phyloP scores from a whole-genome alignment of 2,113 vertebrate species.

The Calyptommatus sinebrachiatus region DNA sequence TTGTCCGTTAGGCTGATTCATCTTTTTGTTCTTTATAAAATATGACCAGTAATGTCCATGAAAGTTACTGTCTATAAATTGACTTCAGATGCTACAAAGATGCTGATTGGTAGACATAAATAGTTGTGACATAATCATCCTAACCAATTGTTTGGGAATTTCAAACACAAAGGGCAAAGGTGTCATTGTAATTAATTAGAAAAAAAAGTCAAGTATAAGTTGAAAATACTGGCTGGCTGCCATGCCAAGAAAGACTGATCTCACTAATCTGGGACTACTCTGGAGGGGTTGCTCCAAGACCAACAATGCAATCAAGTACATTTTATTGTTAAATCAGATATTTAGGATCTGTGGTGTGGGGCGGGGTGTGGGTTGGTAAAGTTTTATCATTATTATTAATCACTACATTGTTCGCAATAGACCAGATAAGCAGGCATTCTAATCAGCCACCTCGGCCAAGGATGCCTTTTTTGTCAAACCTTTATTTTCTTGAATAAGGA shows the following conservation, averaged over 20 bases:
- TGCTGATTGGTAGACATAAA: neutral
- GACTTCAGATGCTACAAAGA: neutral
- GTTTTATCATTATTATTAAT: neutral
- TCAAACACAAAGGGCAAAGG: neutral
- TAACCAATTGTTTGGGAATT: neutral
- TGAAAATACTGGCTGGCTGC: neutral
- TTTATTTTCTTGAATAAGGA: no score
- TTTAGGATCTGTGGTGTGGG: no score
- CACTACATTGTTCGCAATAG: no score
- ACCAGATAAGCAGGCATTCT: no score
- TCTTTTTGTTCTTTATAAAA: neutral
- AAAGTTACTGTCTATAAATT: neutral
- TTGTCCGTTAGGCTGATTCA: no score
- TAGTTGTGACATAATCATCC: conserved; percentile 25
- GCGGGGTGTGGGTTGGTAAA: no score
- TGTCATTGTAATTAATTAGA: neutral
- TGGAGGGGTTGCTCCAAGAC: neutral
- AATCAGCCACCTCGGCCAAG: no score
- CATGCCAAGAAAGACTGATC: conserved; percentile 18
- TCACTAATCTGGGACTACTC: conserved; percentile 3
- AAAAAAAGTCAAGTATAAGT: neutral
- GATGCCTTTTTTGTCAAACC: no score
- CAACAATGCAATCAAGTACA: conserved; percentile 9
- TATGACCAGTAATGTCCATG: neutral
- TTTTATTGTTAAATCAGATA: neutral